phyloP scores from a whole-genome alignment of 2,888 invertebrate species.

The Drosophila sordidula region DNA sequence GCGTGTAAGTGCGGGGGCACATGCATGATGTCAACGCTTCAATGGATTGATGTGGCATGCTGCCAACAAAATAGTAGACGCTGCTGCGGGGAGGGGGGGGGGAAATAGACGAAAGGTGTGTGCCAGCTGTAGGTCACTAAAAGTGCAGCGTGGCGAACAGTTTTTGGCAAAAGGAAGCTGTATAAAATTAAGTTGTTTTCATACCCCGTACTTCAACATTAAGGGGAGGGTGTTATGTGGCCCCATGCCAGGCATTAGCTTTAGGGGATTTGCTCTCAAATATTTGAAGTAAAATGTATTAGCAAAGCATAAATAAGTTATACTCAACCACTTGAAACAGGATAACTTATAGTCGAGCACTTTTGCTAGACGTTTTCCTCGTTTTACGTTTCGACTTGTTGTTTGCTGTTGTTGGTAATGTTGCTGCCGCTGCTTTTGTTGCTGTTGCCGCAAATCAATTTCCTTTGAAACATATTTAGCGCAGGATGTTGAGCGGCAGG shows the following conservation, averaged over 20 bases:
- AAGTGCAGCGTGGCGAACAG: constrained; percentile 33
- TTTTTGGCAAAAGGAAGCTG: constrained; percentile 28
- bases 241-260: too few relatives aligned
- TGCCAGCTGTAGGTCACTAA: constrained; percentile 12
- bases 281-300: too few relatives aligned
- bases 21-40: constrained; percentile 38
- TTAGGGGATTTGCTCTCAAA: too few relatives aligned
- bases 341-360: constrained; percentile 13
- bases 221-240: too few relatives aligned
- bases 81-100: neutral
- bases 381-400: constrained; percentile 19
- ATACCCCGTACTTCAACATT: constrained; percentile 18
- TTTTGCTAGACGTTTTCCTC: neutral
- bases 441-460: constrained; percentile 70
- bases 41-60: constrained; percentile 53
- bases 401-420: constrained; percentile 17
- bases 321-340: neutral
- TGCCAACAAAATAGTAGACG: constrained; percentile 33
- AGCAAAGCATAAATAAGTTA: too few relatives aligned
- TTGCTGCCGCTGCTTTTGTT: constrained; percentile 14
- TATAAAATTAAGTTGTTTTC: constrained; percentile 9
- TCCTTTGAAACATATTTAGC: constrained; percentile 76
- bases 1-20: neutral
- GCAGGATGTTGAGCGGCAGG: constrained; percentile 46
- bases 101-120: too few relatives aligned